Percentiles rank a stretch among this genome's conserved stretches.
phyloP scores from a whole-genome alignment of 1,140 invertebrate genomes.

The Zaprionus ghesquierei region DNA sequence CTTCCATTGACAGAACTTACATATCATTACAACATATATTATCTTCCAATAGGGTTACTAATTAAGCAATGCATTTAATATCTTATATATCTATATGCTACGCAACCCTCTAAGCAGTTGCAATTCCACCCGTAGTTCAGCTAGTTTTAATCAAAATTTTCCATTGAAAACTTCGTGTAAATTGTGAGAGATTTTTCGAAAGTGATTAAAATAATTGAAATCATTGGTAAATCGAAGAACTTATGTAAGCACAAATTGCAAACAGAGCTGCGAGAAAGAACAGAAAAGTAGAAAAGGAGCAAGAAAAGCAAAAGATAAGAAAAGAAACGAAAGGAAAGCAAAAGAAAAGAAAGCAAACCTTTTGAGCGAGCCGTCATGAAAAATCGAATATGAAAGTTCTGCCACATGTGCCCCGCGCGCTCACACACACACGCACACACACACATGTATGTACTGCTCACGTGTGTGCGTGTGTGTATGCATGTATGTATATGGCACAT shows the following conservation, averaged over 20 bases:
- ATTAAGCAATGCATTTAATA: no score
- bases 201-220: slow-evolving; percentile 35
- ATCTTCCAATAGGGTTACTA: no score
- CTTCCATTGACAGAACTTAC: no score
- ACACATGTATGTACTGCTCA: neutral
- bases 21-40: no score
- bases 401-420: slow-evolving; percentile 31
- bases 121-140: no score
- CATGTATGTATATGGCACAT: slow-evolving; percentile 44
- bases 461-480: slow-evolving; percentile 17
- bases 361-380: slow-evolving; percentile 48
- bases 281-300: neutral
- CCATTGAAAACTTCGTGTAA: neutral
- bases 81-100: no score
- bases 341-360: slow-evolving; percentile 28
- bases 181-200: slow-evolving; percentile 5
- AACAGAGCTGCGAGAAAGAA: neutral
- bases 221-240: slow-evolving; percentile 32
- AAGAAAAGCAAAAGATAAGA: neutral
- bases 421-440: neutral
- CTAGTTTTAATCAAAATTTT: no score
- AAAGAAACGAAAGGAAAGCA: neutral
- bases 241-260: slow-evolving; percentile 27
- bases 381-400: slow-evolving; percentile 54
- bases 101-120: no score